These are phyloP conservation scores for Leptestheria dahalacensis DNA, from an alignment of 1,140 invertebrate species.

Conservation along the genomic window DNA sequence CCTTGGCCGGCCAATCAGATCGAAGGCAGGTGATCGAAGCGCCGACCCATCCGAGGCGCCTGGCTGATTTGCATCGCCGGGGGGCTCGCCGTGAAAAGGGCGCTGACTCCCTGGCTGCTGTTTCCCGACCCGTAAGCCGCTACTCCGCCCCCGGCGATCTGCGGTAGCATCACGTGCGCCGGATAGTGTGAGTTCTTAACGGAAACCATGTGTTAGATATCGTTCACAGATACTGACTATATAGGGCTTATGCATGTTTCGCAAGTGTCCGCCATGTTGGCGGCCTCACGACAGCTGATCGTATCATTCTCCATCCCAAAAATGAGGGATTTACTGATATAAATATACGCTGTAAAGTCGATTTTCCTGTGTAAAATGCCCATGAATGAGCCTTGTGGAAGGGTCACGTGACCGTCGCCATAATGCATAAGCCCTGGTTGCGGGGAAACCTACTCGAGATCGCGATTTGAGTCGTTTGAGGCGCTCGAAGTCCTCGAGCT, in stretches of 20 bases:
- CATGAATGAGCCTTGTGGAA: too few species aligned
- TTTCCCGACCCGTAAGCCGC: slow-evolving; percentile 1
- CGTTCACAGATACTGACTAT: too few species aligned
- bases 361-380: too few species aligned
- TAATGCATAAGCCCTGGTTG: neutral
- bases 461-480: slow-evolving; percentile 38
- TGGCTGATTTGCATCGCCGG: slow-evolving; percentile 12
- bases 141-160: slow-evolving; percentile 2
- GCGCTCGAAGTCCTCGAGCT: slow-evolving; percentile 53
- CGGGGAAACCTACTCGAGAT: slow-evolving; percentile 32
- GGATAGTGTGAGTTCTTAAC: slow-evolving; percentile 13
- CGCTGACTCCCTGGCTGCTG: neutral
- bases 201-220: too few species aligned
- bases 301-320: too few species aligned
- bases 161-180: slow-evolving; percentile 2
- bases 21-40: slow-evolving; percentile 15
- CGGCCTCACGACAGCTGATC: too few species aligned
- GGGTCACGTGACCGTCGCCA: neutral
- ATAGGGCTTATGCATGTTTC: neutral
- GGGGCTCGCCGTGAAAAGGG: slow-evolving; percentile 5
- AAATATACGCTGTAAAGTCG: too few species aligned
- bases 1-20: slow-evolving; percentile 15
- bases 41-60: slow-evolving; percentile 12
- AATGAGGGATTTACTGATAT: too few species aligned
- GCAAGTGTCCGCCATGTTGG: too few species aligned